Evolutionary conservation across 2,113 vertebrate species (phyloP).

Genomic region (Melanotaenia duboulayi): DNA sequence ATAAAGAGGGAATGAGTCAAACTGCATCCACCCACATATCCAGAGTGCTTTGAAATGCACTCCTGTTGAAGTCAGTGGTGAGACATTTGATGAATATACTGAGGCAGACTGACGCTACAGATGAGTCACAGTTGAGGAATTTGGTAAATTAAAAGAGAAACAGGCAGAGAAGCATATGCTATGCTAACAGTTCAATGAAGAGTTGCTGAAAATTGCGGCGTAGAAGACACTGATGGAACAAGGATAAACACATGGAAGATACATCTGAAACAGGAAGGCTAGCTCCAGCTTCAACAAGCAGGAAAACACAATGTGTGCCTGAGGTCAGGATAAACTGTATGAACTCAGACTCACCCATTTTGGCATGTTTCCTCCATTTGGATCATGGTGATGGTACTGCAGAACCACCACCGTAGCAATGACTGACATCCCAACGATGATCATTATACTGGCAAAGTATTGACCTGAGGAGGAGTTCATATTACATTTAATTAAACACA

Average conservation of each 20-base stretch:
- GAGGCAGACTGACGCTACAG: constrained; percentile 52
- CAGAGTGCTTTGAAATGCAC: constrained; percentile 64
- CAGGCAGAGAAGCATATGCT: constrained; percentile 31
- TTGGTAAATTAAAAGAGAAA: constrained; percentile 31
- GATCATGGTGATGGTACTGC: constrained; percentile 87
- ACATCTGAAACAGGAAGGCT: neutral
- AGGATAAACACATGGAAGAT: constrained; percentile 10
- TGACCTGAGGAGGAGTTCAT: constrained; percentile 75
- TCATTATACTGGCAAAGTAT: constrained; percentile 88
- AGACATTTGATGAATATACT: constrained; percentile 63
- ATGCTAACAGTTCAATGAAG: constrained; percentile 28
- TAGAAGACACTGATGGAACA: constrained; percentile 4
- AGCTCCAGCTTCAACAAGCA: neutral
- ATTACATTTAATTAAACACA: neutral
- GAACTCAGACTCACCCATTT: constrained; percentile 82
- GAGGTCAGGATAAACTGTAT: neutral
- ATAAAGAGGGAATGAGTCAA: constrained; percentile 42
- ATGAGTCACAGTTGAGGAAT: constrained; percentile 61
- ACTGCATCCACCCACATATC: constrained; percentile 53
- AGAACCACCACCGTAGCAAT: constrained; percentile 86
- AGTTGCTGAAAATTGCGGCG: constrained; percentile 20
- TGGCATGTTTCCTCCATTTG: constrained; percentile 85
- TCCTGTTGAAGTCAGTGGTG: constrained; percentile 52
- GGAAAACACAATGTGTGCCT: neutral
- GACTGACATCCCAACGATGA: constrained; percentile 87